Conservation (phyloP, 1,140 invertebrate genomes). For the Hesperophylax magnus region DNA sequence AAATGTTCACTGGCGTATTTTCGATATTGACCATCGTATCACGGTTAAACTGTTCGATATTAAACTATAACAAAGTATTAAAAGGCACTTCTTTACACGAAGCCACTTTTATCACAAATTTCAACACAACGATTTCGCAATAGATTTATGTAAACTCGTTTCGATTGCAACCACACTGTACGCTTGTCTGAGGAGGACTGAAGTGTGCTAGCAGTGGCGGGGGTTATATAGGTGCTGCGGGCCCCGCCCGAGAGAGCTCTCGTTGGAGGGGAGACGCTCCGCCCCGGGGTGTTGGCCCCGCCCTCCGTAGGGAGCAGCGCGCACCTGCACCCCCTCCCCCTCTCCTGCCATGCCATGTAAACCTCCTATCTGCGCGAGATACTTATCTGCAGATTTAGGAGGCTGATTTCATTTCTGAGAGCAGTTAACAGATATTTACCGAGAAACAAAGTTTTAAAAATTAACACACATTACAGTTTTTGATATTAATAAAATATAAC, state of each 20-base stretch:
- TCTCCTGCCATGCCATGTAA: neutral
- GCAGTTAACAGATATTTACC: neutral
- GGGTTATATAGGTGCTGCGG: slow-evolving; percentile 49
- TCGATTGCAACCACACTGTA: slow-evolving; percentile 11
- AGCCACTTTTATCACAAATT: slow-evolving; percentile 34
- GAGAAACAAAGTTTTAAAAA: neutral
- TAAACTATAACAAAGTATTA: slow-evolving; percentile 4
- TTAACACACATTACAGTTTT: neutral
- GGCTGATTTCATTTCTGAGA: neutral
- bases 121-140: slow-evolving; percentile 22
- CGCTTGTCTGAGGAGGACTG: slow-evolving; percentile 41
- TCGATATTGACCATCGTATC: slow-evolving; percentile 58
- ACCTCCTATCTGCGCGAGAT: neutral
- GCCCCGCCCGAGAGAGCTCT: slow-evolving; percentile 28
- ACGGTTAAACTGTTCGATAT: slow-evolving; percentile 13
- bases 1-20: slow-evolving; percentile 63
- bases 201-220: slow-evolving; percentile 17
- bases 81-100: slow-evolving; percentile 14
- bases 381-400: neutral
- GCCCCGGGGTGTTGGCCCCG: neutral
- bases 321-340: slow-evolving; percentile 15
- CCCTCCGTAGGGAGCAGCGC: neutral
- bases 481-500: neutral
- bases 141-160: slow-evolving; percentile 6
- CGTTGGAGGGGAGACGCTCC: slow-evolving; percentile 6